Conservation (phyloP, 2,797 vertebrate species). For the Aeoliscus strigatus region DNA sequence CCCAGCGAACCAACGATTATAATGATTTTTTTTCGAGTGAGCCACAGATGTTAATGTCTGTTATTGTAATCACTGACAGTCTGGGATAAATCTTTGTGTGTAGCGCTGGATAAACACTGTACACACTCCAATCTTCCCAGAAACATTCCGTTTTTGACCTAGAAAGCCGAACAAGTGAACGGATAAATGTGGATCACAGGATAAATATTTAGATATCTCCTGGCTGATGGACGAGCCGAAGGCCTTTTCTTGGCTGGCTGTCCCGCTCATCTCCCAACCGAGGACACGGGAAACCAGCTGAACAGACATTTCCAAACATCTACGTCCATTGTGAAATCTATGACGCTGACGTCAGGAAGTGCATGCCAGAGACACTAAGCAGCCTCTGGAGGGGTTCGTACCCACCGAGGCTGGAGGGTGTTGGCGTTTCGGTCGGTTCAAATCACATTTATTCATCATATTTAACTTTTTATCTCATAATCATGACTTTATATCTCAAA, state of each 20-base stretch:
- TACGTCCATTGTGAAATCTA: conserved; percentile 36
- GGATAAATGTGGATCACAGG: conserved; percentile 60
- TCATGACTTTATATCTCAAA: too few relatives aligned
- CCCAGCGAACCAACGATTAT: conserved; percentile 48
- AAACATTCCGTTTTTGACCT: conserved; percentile 63
- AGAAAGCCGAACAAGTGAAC: conserved; percentile 47
- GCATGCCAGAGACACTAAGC: conserved; percentile 43
- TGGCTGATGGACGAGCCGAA: conserved; percentile 59
- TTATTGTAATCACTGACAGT: conserved; percentile 57
- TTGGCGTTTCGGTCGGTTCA: too few relatives aligned
- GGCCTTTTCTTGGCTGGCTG: conserved; percentile 36
- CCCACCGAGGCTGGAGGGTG: too few relatives aligned
- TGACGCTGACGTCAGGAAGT: conserved; percentile 36
- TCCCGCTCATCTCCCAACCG: conserved; percentile 33
- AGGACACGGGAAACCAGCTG: conserved; percentile 54
- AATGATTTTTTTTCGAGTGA: conserved; percentile 55
- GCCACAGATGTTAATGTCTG: conserved; percentile 52
- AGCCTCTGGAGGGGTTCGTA: conserved; percentile 32
- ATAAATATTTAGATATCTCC: conserved; percentile 74
- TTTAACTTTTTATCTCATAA: too few relatives aligned
- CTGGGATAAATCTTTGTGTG: conserved; percentile 55
- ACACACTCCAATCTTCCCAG: conserved; percentile 59
- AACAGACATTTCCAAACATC: conserved; percentile 60
- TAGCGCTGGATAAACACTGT: conserved; percentile 45
- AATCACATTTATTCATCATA: too few relatives aligned